phyloP scores from a whole-genome alignment of 2,113 vertebrate species.

The Syngnathus scovelli region DNA sequence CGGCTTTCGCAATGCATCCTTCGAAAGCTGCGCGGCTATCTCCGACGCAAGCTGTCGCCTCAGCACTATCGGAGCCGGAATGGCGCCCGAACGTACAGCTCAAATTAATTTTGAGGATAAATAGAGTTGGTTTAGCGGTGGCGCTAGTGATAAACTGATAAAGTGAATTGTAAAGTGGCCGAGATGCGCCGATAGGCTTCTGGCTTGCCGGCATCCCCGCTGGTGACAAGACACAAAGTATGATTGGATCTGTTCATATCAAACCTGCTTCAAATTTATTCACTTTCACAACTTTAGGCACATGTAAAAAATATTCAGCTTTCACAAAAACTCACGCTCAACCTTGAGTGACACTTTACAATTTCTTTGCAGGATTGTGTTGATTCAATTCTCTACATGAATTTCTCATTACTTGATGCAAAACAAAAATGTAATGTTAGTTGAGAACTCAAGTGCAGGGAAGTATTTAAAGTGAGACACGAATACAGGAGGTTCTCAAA shows the following conservation, averaged over 20 bases:
- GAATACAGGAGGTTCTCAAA: too few species aligned
- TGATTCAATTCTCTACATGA: neutral
- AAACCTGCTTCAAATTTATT: neutral
- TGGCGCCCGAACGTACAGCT: slow-evolving; percentile 38
- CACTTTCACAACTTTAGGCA: slow-evolving; percentile 8
- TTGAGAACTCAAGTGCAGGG: too few species aligned
- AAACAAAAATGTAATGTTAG: neutral
- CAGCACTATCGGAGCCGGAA: slow-evolving; percentile 39
- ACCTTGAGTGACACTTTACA: neutral
- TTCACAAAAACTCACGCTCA: neutral
- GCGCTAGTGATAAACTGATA: slow-evolving; percentile 54
- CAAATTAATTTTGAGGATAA: slow-evolving; percentile 52
- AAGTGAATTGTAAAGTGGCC: slow-evolving; percentile 56
- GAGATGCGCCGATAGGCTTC: slow-evolving; percentile 51
- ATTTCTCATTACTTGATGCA: neutral
- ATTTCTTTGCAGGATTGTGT: neutral
- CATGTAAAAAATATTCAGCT: neutral
- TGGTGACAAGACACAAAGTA: slow-evolving; percentile 37
- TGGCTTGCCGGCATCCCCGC: slow-evolving; percentile 37
- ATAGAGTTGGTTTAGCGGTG: slow-evolving; percentile 53
- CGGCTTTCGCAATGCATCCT: slow-evolving; percentile 54
- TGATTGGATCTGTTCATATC: slow-evolving; percentile 46
- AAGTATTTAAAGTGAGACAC: too few species aligned
- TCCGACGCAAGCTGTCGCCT: slow-evolving; percentile 47
- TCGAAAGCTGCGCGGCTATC: slow-evolving; percentile 63